A percentile compares a stretch with the other conserved stretches of the same genome.
Evolutionary conservation across 2,888 invertebrate species (phyloP).

Genomic region (Hirtodrosophila alboralis): DNA sequence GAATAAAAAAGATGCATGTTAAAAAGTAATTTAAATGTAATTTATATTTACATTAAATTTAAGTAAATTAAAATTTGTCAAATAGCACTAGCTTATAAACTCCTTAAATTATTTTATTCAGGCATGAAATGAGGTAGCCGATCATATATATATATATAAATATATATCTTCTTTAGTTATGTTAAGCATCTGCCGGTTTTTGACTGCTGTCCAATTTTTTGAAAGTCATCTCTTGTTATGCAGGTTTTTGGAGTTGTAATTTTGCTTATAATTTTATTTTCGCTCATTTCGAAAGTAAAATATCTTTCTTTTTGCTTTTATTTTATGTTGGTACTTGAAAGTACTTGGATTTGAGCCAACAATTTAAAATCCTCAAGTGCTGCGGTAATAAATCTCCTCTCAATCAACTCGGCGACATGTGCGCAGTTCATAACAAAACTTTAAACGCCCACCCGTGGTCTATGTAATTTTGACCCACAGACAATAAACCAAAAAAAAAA

Average conservation of each 20-base stretch:
- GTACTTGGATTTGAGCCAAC: conserved; percentile 31
- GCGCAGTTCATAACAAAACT: background rate
- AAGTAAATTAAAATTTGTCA: no score
- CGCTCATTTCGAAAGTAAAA: conserved; percentile 52
- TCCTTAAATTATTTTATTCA: no score
- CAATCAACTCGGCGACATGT: conserved; percentile 45
- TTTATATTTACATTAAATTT: no score
- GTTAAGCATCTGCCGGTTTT: conserved; percentile 6
- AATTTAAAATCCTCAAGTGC: conserved; percentile 29
- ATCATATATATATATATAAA: no score
- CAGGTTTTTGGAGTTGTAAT: conserved; percentile 10
- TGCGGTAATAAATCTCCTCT: conserved; percentile 50
- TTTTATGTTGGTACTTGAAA: conserved; percentile 39
- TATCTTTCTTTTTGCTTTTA: conserved; percentile 31
- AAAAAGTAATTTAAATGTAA: no score
- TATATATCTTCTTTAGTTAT: conserved; percentile 9
- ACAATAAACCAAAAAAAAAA: background rate
- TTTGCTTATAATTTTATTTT: conserved; percentile 5
- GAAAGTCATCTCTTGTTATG: conserved; percentile 43
- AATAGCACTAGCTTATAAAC: no score
- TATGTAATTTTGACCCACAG: background rate
- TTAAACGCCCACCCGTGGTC: conserved; percentile 20
- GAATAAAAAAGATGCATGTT: no score
- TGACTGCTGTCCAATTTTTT: conserved; percentile 24
- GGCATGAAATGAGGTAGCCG: no score